Conservation (phyloP, 2,888 invertebrate genomes). For the Adelphocoris suturalis region DNA sequence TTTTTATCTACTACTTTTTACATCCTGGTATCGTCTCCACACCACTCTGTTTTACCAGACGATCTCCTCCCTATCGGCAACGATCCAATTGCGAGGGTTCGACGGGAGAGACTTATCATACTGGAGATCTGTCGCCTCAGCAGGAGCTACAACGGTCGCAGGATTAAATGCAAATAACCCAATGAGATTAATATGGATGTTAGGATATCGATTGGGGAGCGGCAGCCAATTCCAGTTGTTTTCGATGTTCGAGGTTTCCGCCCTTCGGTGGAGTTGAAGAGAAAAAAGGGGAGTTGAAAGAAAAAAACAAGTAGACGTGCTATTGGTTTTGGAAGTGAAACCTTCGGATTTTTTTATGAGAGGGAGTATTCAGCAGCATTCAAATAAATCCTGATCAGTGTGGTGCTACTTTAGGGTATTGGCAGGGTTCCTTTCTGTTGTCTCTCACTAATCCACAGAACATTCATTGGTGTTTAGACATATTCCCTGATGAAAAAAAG, state of each 20-base stretch:
- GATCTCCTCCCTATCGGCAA: neutral
- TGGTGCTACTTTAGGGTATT: too few species aligned
- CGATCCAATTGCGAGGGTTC: neutral
- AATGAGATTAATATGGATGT: constrained; percentile 63
- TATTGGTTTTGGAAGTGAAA: neutral
- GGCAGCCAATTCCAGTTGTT: constrained; percentile 68
- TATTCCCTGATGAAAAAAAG: too few species aligned
- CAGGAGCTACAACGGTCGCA: constrained; percentile 4
- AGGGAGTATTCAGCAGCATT: too few species aligned
- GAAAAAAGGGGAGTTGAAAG: constrained; percentile 18
- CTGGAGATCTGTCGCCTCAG: constrained; percentile 42
- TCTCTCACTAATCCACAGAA: too few species aligned
- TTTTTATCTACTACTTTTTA: neutral
- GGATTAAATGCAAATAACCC: constrained; percentile 67
- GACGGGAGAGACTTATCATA: constrained; percentile 11
- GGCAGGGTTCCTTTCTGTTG: too few species aligned
- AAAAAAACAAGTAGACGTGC: neutral
- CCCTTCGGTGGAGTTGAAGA: constrained; percentile 29
- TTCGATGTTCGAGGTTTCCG: constrained; percentile 28
- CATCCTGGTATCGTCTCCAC: neutral
- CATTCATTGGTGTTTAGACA: too few species aligned
- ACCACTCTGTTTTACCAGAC: neutral
- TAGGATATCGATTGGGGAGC: constrained; percentile 61
- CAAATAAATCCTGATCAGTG: too few species aligned
- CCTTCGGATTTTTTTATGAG: too few species aligned